phyloP scores from a whole-genome alignment of 2,797 vertebrate species.

The Anableps anableps region DNA sequence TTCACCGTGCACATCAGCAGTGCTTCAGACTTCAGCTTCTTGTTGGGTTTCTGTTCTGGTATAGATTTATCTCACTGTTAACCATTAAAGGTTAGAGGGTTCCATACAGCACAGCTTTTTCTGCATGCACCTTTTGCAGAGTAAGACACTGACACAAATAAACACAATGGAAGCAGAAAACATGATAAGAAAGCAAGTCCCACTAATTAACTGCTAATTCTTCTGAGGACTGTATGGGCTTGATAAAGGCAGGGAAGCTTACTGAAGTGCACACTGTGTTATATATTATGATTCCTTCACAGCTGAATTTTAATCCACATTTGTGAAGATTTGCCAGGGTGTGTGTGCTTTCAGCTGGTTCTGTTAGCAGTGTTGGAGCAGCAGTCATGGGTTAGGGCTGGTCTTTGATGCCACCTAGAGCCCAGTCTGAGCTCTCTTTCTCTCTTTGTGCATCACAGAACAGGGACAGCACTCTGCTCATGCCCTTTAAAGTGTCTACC shows the following conservation, averaged over 20 bases:
- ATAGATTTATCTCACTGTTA: neutral
- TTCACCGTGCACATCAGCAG: neutral
- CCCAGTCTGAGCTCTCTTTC: conserved; percentile 23
- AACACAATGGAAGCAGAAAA: conserved; percentile 72
- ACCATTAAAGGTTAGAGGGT: conserved; percentile 45
- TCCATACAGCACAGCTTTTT: neutral
- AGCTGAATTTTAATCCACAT: conserved; percentile 64
- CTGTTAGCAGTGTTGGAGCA: conserved; percentile 17
- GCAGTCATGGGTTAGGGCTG: conserved; percentile 30
- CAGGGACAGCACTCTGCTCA: neutral
- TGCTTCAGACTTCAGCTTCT: neutral
- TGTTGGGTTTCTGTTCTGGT: neutral
- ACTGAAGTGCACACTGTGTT: conserved; percentile 64
- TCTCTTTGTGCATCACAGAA: conserved; percentile 9
- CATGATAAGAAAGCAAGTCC: conserved; percentile 72
- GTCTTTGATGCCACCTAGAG: conserved; percentile 77
- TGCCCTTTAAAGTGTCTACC: conserved; percentile 58
- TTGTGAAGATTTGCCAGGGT: conserved; percentile 52
- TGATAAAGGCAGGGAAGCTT: conserved; percentile 74
- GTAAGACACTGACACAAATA: conserved; percentile 54
- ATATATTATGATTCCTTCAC: conserved; percentile 65
- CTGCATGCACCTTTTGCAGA: conserved; percentile 10
- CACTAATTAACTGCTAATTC: conserved; percentile 79
- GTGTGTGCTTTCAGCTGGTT: neutral
- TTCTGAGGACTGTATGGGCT: conserved; percentile 69